Conservation (phyloP, 2,888 invertebrate genomes). For the Ichneumon xanthorius region DNA sequence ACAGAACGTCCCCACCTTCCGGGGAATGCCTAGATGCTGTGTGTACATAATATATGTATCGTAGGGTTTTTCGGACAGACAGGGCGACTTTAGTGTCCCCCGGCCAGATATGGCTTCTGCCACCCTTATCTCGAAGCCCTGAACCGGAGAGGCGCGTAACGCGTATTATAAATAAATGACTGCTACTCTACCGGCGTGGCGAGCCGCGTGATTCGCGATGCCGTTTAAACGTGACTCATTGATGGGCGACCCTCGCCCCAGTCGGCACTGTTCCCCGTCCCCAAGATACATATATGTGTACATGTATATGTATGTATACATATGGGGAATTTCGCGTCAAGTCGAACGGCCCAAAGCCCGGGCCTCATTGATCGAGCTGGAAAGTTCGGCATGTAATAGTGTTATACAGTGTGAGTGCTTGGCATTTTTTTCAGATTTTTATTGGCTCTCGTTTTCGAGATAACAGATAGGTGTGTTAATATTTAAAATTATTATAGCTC, state of each 20-base stretch:
- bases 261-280: slow-evolving; percentile 8
- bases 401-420: too few species aligned
- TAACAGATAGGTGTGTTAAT: too few species aligned
- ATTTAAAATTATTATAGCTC: too few species aligned
- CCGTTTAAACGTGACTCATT: slow-evolving; percentile 71
- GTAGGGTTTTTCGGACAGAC: slow-evolving; percentile 44
- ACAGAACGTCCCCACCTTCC: neutral
- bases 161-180: slow-evolving; percentile 70
- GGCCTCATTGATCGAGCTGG: too few species aligned
- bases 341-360: too few species aligned
- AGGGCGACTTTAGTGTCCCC: slow-evolving; percentile 56
- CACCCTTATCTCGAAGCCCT: slow-evolving; percentile 61
- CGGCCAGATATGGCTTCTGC: slow-evolving; percentile 42
- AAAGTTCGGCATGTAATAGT: too few species aligned
- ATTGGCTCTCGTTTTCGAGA: too few species aligned
- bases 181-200: slow-evolving; percentile 43
- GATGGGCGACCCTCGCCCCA: slow-evolving; percentile 48
- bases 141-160: slow-evolving; percentile 56
- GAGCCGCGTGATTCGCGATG: slow-evolving; percentile 67
- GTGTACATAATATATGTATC: slow-evolving; percentile 59
- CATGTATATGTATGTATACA: too few species aligned
- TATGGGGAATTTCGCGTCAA: too few species aligned
- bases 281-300: neutral
- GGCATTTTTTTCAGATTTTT: too few species aligned
- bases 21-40: slow-evolving; percentile 14